phyloP scores from a whole-genome alignment of 2,888 invertebrate genomes.

The Trissoscelio sp. region DNA sequence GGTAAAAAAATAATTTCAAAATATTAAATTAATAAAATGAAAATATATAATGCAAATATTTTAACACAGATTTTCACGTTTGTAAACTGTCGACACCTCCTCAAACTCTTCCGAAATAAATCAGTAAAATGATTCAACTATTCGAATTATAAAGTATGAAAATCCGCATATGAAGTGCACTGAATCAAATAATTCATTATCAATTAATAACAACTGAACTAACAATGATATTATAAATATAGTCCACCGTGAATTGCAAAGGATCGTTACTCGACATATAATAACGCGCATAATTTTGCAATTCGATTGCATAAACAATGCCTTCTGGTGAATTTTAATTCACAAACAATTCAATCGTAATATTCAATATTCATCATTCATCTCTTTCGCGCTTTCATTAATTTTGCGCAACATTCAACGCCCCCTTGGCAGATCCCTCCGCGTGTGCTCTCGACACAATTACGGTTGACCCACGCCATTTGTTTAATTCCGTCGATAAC shows the following conservation, averaged over 20 bases:
- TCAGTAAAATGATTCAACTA: too few relatives aligned
- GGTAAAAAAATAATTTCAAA: too few relatives aligned
- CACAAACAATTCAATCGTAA: slow-evolving; percentile 45
- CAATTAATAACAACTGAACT: slow-evolving; percentile 9
- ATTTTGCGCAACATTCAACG: slow-evolving; percentile 52
- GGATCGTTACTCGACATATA: slow-evolving; percentile 22
- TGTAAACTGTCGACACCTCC: too few relatives aligned
- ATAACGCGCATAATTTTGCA: slow-evolving; percentile 44
- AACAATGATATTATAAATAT: slow-evolving; percentile 2
- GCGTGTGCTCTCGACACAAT: slow-evolving; percentile 67
- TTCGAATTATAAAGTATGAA: neutral
- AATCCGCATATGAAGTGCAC: neutral
- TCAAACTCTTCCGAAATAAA: too few relatives aligned
- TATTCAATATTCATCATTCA: slow-evolving; percentile 66
- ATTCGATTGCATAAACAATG: slow-evolving; percentile 55
- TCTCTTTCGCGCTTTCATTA: slow-evolving; percentile 53
- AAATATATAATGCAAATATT: too few relatives aligned
- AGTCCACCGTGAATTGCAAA: neutral
- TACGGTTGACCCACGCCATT: slow-evolving; percentile 65
- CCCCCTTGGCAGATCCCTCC: slow-evolving; percentile 34
- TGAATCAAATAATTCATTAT: neutral
- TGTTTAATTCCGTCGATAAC: slow-evolving; percentile 71
- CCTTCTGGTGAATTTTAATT: slow-evolving; percentile 46
- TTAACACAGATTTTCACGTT: too few relatives aligned
- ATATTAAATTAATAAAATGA: too few relatives aligned